Conservation (phyloP, 2,113 vertebrate genomes). For the Holacanthus passer region DNA sequence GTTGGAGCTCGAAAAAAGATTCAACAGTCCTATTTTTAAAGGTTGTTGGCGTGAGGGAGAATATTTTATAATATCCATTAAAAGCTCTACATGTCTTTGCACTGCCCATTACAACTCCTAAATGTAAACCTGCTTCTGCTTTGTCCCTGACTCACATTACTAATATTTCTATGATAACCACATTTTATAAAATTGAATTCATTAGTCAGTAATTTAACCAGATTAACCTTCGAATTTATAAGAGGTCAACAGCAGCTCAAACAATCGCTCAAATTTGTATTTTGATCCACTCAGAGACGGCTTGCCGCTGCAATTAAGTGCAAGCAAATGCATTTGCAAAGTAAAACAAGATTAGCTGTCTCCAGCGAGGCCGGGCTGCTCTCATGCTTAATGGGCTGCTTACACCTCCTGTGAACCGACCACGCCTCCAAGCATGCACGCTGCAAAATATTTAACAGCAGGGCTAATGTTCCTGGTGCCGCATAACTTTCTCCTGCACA, state of each 20-base stretch:
- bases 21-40: conserved; percentile 38
- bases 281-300: conserved; percentile 59
- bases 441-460: conserved; percentile 45
- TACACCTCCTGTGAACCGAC: conserved; percentile 50
- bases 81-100: conserved; percentile 14
- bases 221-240: conserved; percentile 55
- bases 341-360: conserved; percentile 72
- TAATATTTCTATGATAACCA: conserved; percentile 22
- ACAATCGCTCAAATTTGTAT: conserved; percentile 66
- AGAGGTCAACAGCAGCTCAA: conserved; percentile 56
- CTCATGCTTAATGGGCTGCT: conserved; percentile 54
- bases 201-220: conserved; percentile 56
- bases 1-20: conserved; percentile 24
- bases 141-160: not conserved
- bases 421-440: conserved; percentile 48
- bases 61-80: conserved; percentile 34
- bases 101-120: not conserved
- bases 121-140: conserved; percentile 10
- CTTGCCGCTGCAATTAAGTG: conserved; percentile 62
- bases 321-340: conserved; percentile 69
- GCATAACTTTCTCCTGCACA: conserved; percentile 29
- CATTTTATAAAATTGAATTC: conserved; percentile 61
- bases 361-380: conserved; percentile 38
- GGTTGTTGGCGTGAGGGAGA: conserved; percentile 1
- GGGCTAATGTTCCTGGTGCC: conserved; percentile 16